Conservation (phyloP, 2,888 invertebrate genomes). For the Mimachlamys varia region DNA sequence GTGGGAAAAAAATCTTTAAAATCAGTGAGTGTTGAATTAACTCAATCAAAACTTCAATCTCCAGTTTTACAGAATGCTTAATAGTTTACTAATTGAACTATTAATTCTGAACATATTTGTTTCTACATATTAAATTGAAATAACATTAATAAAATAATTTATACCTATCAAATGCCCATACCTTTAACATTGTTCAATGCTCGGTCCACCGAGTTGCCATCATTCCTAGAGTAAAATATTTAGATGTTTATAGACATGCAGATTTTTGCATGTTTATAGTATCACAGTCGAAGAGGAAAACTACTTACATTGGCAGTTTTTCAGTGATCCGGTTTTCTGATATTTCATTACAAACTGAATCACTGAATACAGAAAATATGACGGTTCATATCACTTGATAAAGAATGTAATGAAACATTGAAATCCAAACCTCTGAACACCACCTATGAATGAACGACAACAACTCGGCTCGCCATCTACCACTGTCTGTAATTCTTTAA, state of each 20-base stretch:
- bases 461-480: not conserved
- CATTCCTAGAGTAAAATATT: not conserved
- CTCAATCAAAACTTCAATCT: too few relatives aligned
- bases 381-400: too few relatives aligned
- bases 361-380: not conserved
- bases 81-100: too few relatives aligned
- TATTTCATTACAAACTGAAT: not conserved
- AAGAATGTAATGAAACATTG: not conserved
- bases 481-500: not conserved
- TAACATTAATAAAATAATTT: not conserved
- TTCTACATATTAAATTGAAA: not conserved
- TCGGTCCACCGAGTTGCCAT: not conserved
- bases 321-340: not conserved
- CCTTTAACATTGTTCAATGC: not conserved
- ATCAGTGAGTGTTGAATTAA: too few relatives aligned
- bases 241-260: not conserved
- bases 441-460: not conserved
- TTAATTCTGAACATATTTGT: not conserved
- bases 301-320: not conserved
- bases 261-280: not conserved
- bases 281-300: not conserved
- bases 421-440: not conserved
- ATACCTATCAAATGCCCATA: slow-evolving; percentile 7
- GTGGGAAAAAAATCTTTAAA: too few relatives aligned
- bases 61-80: too few relatives aligned